Base-by-base conservation (phyloP, 1,140 invertebrate genomes). In the Drosophila azteca region DNA sequence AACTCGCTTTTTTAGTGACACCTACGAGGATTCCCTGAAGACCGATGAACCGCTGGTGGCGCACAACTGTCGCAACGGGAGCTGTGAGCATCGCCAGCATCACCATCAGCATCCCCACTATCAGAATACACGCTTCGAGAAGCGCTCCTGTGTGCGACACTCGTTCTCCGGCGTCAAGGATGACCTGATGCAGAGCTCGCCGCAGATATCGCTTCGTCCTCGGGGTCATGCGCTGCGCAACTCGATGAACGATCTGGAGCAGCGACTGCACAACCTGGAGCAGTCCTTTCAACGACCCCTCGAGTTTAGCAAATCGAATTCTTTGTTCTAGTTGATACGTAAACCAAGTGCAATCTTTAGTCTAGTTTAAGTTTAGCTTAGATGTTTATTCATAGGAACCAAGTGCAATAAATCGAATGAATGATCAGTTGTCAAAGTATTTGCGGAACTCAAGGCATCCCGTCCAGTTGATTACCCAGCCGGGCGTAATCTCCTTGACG, bases 391-490 rank as follows among this genome's bases (percentile, higher is more conserved):
- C 9, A 13, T 78, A 83, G 79, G 64, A 63, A 75, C 54, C 46
- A 78, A 83, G 79, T 87, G 83, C 83, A 87, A 87, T 87, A 88
- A 76, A 83, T 13, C 17, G 29, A 9, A 53, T 15, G 20, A 15
- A 11, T 2, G 7, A 7, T 62, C 46, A 78, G 26, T 73, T 82
- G 22, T 82, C 79, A 2, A 81, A 81, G 31, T 82, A 81, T 24
- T 81, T 81, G 20, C 63, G 68, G 44, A 81, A 82, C 45, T 79
- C 77, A 9, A 59, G 57, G 35, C 77, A 79, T 0, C 71, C 77
- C 2, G 77, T 72, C 93, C 93, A 60, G 82, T 97, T 96, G 45
- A 94, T 93, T 77, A 96, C 95, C 91, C 96, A 97, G 22, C 94
- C 95, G 1, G 95, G 94, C 2, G 95, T 94, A 1, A 94, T 93